Percentiles rank a stretch among this genome's conserved stretches.
phyloP scores from a whole-genome alignment of 1,140 invertebrate species.

The Diabrotica undecimpunctata region DNA sequence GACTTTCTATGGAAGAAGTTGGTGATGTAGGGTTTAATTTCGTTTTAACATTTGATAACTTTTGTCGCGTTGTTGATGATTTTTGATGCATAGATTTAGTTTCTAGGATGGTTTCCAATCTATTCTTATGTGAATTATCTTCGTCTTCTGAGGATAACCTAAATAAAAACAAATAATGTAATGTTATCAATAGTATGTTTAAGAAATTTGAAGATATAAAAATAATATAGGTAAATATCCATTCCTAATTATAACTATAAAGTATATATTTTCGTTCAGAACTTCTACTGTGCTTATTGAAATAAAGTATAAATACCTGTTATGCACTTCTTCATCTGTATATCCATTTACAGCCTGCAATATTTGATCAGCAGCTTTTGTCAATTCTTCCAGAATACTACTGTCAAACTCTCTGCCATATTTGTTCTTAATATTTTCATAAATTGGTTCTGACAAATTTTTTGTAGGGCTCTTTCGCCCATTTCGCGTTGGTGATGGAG shows the following conservation, averaged over 20 bases:
- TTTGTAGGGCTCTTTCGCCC: neutral
- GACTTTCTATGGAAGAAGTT: constrained; percentile 49
- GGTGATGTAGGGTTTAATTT: constrained; percentile 42
- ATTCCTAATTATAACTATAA: no score
- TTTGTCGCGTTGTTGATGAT: constrained; percentile 23
- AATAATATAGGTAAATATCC: no score
- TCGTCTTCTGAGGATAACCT: constrained; percentile 35
- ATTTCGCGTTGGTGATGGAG: neutral
- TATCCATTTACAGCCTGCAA: constrained; percentile 53
- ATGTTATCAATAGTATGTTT: no score
- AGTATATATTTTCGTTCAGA: no score
- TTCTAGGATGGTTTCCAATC: constrained; percentile 51
- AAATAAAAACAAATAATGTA: no score
- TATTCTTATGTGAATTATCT: constrained; percentile 30
- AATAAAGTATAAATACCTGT: constrained; percentile 19
- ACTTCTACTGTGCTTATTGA: no score
- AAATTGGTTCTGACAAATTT: constrained; percentile 32
- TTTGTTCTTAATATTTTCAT: constrained; percentile 39
- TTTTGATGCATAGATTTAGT: constrained; percentile 45
- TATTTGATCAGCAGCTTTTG: constrained; percentile 54
- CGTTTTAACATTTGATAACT: constrained; percentile 22
- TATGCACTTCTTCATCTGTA: constrained; percentile 48
- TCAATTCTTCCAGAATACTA: constrained; percentile 52
- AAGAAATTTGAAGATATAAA: no score
- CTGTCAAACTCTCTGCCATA: constrained; percentile 38